Conservation (phyloP, 2,888 invertebrate species). For the Cheilosia vernalis region DNA sequence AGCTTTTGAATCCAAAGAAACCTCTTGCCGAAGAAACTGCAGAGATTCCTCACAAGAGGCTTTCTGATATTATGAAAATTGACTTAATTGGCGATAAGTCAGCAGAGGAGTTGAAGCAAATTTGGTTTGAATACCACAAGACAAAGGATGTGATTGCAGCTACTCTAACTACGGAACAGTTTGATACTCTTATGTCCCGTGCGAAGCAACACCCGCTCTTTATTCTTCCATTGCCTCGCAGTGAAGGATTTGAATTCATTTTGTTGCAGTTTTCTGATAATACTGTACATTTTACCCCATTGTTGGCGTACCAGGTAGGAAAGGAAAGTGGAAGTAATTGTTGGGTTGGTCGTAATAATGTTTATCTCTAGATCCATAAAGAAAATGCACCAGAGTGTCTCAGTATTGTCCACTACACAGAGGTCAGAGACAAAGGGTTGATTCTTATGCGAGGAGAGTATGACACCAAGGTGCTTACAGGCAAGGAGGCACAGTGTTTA, state of each 20-base stretch:
- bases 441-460: conserved; percentile 94
- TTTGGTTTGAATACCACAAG: conserved; percentile 93
- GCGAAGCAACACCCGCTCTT: conserved; percentile 88
- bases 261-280: conserved; percentile 89
- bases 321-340: background rate
- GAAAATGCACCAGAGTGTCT: conserved; percentile 95
- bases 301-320: conserved; percentile 91
- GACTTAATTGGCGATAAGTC: conserved; percentile 89
- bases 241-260: conserved; percentile 94
- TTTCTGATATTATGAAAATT: conserved; percentile 90
- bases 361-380: conserved; percentile 87
- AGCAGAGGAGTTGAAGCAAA: conserved; percentile 88
- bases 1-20: conserved; percentile 87
- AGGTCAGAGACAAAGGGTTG: conserved; percentile 89
- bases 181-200: conserved; percentile 85
- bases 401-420: conserved; percentile 91
- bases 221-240: conserved; percentile 91
- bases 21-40: conserved; percentile 78
- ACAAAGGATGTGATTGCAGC: conserved; percentile 91
- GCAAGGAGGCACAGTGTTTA: conserved; percentile 92
- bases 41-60: conserved; percentile 84
- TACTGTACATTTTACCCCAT: conserved; percentile 92
- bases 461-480: conserved; percentile 90
- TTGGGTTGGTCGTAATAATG: background rate
- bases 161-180: conserved; percentile 87